These are phyloP conservation scores for Lithophane leautieri DNA, from an alignment of 2,888 invertebrate species.

Conservation along the genomic window DNA sequence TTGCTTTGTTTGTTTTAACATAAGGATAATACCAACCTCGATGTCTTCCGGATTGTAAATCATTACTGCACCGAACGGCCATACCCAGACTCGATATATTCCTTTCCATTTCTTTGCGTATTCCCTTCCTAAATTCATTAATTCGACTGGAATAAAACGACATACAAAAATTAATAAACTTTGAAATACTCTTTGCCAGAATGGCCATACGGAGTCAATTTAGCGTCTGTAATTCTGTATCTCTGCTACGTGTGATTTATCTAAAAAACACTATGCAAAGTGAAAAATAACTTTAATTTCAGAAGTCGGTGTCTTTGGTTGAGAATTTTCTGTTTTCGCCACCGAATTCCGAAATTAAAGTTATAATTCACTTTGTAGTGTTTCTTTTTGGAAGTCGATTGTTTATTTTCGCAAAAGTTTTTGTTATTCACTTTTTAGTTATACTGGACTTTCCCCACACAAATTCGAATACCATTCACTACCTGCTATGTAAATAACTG, in stretches of 20 bases:
- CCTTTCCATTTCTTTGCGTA: slow-evolving; percentile 70
- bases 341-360: too few relatives aligned
- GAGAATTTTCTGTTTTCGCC: too few relatives aligned
- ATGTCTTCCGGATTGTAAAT: slow-evolving; percentile 67
- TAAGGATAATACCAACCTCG: slow-evolving; percentile 62
- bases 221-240: neutral
- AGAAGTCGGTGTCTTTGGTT: too few relatives aligned
- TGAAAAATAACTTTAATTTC: too few relatives aligned
- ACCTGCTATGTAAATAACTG: too few relatives aligned
- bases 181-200: neutral
- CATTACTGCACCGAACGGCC: slow-evolving; percentile 64
- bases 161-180: neutral
- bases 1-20: neutral
- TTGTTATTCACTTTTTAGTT: too few relatives aligned
- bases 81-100: slow-evolving; percentile 75
- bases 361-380: too few relatives aligned
- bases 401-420: too few relatives aligned
- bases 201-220: neutral
- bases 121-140: slow-evolving; percentile 73
- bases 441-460: too few relatives aligned
- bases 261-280: too few relatives aligned
- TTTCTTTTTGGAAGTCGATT: too few relatives aligned
- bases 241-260: neutral
- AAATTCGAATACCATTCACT: too few relatives aligned
- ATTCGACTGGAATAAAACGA: slow-evolving; percentile 64